phyloP scores from a whole-genome alignment of 1,140 invertebrate genomes.

The Lepidurus couesii region DNA sequence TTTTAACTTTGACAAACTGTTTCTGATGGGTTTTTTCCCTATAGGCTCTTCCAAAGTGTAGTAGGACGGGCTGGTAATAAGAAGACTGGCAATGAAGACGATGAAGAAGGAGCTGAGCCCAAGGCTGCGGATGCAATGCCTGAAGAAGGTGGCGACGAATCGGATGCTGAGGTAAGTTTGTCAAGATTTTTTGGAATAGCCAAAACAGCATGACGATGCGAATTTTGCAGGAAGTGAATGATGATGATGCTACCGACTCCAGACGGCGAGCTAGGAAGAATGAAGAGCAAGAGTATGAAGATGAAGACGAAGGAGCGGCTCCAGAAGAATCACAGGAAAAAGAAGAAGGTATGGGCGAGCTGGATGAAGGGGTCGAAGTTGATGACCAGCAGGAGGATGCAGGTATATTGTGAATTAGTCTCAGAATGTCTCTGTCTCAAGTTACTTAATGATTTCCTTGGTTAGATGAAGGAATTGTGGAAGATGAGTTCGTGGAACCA shows the following conservation, averaged over 20 bases:
- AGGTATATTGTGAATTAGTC: conserved; percentile 36
- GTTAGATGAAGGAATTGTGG: conserved; percentile 5
- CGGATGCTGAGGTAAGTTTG: conserved; percentile 38
- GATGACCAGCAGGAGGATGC: conserved; percentile 36
- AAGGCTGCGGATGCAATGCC: conserved; percentile 52
- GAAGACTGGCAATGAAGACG: conserved; percentile 42
- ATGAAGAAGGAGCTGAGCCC: conserved; percentile 44
- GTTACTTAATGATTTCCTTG: not conserved
- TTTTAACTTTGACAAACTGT: not conserved
- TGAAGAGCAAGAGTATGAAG: conserved; percentile 34
- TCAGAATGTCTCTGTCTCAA: not conserved
- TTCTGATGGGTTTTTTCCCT: not conserved
- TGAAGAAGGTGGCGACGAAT: conserved; percentile 60
- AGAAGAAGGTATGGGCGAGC: conserved; percentile 42
- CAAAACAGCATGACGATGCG: not conserved
- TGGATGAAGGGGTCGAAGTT: conserved; percentile 45
- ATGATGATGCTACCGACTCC: conserved; percentile 44
- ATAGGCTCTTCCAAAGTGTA: conserved; percentile 36
- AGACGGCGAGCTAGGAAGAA: conserved; percentile 15
- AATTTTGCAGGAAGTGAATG: conserved; percentile 49
- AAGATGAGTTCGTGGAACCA: not conserved
- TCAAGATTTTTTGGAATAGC: conserved; percentile 9
- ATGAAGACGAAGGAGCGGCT: conserved; percentile 19
- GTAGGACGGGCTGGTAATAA: conserved; percentile 44
- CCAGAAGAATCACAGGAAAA: conserved; percentile 40